Evolutionary conservation across 1,140 invertebrate species (phyloP).

Genomic region (Cydia splendana): DNA sequence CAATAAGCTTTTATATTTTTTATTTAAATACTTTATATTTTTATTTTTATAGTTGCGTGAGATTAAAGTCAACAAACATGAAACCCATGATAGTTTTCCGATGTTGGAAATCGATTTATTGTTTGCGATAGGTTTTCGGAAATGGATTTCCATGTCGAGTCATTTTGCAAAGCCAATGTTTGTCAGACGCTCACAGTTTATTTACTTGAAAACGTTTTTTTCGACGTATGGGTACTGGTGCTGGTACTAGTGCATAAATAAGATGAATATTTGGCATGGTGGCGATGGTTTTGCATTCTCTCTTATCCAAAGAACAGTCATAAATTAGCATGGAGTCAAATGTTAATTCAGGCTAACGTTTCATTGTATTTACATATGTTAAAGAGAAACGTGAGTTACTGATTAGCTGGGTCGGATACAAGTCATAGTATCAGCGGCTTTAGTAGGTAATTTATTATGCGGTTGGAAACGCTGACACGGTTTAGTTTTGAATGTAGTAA

Average conservation of each 20-base stretch:
- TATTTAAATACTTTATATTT: background rate
- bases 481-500: conserved; percentile 7
- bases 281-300: conserved; percentile 11
- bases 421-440: conserved; percentile 44
- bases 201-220: conserved; percentile 6
- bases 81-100: conserved; percentile 6
- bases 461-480: conserved; percentile 38
- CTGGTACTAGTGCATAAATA: background rate
- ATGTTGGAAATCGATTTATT: conserved; percentile 26
- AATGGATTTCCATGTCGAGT: conserved; percentile 26
- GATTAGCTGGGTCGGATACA: conserved; percentile 27
- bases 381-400: conserved; percentile 5
- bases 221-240: background rate
- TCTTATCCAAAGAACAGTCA: conserved; percentile 3
- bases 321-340: conserved; percentile 12
- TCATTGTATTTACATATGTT: conserved; percentile 30
- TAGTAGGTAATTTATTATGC: conserved; percentile 52
- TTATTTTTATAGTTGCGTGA: background rate
- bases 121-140: conserved; percentile 22
- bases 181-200: conserved; percentile 12
- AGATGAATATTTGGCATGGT: background rate
- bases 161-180: conserved; percentile 19
- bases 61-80: conserved; percentile 5
- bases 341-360: conserved; percentile 25
- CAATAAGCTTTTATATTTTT: background rate